Percentiles rank a stretch among this genome's conserved stretches.
Conservation (phyloP, 1,140 invertebrate species). For the Atta colombica region DNA sequence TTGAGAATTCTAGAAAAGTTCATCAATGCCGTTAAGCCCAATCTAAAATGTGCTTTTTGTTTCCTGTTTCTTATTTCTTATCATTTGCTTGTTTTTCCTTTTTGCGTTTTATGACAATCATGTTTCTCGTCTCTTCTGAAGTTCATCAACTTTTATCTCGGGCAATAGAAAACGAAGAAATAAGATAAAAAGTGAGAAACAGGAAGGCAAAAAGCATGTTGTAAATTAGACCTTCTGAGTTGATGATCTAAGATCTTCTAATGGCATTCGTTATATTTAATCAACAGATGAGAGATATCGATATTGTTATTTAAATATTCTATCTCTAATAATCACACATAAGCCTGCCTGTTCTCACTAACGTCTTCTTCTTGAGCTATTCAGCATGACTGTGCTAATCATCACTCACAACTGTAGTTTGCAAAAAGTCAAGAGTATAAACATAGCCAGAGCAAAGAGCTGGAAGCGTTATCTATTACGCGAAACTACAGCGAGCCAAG, state of each 20-base stretch:
- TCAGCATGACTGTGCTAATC: conserved; percentile 13
- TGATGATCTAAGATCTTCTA: background rate
- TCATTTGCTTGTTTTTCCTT: background rate
- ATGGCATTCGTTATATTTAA: background rate
- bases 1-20: background rate
- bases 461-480: conserved; percentile 13
- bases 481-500: background rate
- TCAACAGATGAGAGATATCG: background rate
- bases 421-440: conserved; percentile 3
- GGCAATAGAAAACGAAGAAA: too few relatives aligned
- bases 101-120: too few relatives aligned
- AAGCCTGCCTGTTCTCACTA: too few relatives aligned
- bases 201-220: too few relatives aligned
- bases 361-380: background rate
- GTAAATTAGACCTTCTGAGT: too few relatives aligned
- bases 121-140: too few relatives aligned
- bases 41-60: too few relatives aligned
- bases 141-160: too few relatives aligned
- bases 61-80: too few relatives aligned
- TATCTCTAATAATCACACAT: background rate
- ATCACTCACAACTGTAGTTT: background rate
- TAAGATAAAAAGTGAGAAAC: too few relatives aligned
- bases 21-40: background rate
- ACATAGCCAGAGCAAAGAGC: background rate
- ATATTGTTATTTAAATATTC: background rate